Evolutionary conservation across 2,113 vertebrate genomes (phyloP).

Genomic region (Carlito syrichta): DNA sequence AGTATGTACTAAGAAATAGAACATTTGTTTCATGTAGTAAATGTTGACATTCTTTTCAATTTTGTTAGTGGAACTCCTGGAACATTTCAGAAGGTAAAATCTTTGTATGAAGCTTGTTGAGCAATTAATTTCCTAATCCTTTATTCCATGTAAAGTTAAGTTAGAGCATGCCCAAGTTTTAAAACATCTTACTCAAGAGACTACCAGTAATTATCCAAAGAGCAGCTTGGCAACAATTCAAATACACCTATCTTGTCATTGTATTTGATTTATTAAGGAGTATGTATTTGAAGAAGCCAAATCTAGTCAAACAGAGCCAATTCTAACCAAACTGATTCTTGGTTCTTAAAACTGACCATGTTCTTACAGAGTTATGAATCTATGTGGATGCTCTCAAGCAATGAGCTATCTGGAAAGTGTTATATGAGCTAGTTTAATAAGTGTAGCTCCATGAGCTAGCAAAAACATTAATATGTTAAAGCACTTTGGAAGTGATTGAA

Average conservation of each 20-base stretch:
- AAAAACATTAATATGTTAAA: background rate
- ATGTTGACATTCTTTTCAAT: slow-evolving; percentile 35
- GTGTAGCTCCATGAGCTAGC: background rate
- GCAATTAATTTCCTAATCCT: slow-evolving; percentile 4
- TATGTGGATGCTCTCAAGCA: background rate
- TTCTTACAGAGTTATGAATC: background rate
- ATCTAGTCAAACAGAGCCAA: background rate
- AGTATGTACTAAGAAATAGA: slow-evolving; percentile 16
- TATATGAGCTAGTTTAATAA: background rate
- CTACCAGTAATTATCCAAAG: background rate
- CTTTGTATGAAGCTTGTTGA: background rate
- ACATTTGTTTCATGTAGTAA: slow-evolving; percentile 50
- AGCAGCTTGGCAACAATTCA: background rate
- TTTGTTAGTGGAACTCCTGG: slow-evolving; percentile 1
- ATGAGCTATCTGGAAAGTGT: background rate
- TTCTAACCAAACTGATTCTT: background rate
- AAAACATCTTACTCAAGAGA: background rate
- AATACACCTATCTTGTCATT: background rate
- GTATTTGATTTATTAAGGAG: background rate
- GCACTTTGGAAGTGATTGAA: background rate
- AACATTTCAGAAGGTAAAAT: slow-evolving; percentile 46
- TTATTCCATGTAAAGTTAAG: background rate
- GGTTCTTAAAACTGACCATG: background rate
- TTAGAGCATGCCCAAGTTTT: background rate
- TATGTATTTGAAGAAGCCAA: background rate